phyloP scores from a whole-genome alignment of 2,113 vertebrate species.

The Clupea harengus region DNA sequence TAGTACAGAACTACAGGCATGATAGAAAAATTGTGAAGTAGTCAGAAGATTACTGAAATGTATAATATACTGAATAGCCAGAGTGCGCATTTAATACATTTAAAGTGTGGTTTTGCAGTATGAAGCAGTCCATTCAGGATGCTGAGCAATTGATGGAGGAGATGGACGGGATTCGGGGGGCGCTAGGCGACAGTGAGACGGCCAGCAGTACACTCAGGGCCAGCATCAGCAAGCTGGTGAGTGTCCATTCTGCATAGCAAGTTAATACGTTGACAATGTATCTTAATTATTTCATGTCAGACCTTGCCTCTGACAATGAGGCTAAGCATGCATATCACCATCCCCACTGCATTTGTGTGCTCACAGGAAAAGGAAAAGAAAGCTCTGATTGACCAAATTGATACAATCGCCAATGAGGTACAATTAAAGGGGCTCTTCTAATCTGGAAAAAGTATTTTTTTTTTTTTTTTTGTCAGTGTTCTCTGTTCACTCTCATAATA shows the following conservation, averaged over 20 bases:
- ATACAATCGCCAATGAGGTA: slow-evolving; percentile 36
- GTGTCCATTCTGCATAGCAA: not conserved
- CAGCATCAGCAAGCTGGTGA: slow-evolving; percentile 31
- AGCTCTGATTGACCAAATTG: slow-evolving; percentile 24
- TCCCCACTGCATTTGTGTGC: not conserved
- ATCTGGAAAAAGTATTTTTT: not conserved
- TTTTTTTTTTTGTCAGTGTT: not conserved
- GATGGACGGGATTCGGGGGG: slow-evolving; percentile 23
- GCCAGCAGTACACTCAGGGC: not conserved
- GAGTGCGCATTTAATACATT: not conserved
- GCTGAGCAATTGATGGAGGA: slow-evolving; percentile 35
- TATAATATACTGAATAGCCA: too few relatives aligned
- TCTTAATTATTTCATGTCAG: not conserved
- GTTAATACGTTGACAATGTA: not conserved
- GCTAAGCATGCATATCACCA: not conserved
- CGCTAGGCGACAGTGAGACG: slow-evolving; percentile 26
- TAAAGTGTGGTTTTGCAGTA: slow-evolving; percentile 30
- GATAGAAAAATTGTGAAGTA: not conserved
- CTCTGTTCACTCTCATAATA: not conserved
- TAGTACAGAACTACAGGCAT: not conserved
- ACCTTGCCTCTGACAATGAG: not conserved
- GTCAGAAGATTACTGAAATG: not conserved
- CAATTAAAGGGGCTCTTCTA: not conserved
- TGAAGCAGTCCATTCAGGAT: slow-evolving; percentile 30
- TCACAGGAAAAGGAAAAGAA: slow-evolving; percentile 43